These are phyloP conservation scores for Shinisaurus crocodilurus DNA, from an alignment of 2,113 vertebrate genomes.

Conservation along the genomic window DNA sequence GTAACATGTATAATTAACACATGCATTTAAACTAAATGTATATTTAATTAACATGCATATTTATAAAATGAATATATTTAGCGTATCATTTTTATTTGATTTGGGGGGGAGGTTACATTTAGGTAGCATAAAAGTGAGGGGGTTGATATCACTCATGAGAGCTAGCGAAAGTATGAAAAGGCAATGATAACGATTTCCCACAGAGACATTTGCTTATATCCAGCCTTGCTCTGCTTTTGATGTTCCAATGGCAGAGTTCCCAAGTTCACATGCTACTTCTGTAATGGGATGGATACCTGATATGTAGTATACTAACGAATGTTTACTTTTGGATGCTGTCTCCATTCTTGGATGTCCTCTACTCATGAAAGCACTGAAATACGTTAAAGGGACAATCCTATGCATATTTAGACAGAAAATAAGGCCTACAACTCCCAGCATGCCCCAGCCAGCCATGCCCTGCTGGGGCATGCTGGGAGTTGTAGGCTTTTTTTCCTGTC, in stretches of 20 bases:
- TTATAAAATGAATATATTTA: slow-evolving; percentile 86
- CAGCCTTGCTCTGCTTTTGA: slow-evolving; percentile 64
- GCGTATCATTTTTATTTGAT: slow-evolving; percentile 72
- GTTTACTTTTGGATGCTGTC: background rate
- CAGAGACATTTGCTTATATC: slow-evolving; percentile 48
- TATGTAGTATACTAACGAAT: background rate
- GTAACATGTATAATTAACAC: slow-evolving; percentile 87
- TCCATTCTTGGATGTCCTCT: background rate
- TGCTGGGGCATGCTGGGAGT: too few species aligned
- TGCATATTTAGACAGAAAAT: too few species aligned
- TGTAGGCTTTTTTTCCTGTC: too few species aligned
- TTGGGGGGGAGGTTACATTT: slow-evolving; percentile 70
- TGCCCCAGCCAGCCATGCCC: too few species aligned
- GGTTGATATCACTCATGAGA: slow-evolving; percentile 67
- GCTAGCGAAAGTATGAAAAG: slow-evolving; percentile 60
- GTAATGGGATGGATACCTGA: background rate
- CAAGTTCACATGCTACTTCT: background rate
- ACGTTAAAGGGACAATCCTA: background rate
- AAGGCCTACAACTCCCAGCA: too few species aligned
- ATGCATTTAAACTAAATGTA: slow-evolving; percentile 88
- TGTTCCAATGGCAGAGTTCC: slow-evolving; percentile 60
- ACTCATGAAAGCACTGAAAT: background rate
- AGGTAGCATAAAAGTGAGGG: slow-evolving; percentile 71
- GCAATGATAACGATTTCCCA: slow-evolving; percentile 59
- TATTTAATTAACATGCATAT: slow-evolving; percentile 89